A percentile compares a stretch with the other conserved stretches of the same genome.
These are phyloP conservation scores for Lamprologus tigripictilis DNA, from an alignment of 2,113 vertebrate genomes.

Conservation along the genomic window DNA sequence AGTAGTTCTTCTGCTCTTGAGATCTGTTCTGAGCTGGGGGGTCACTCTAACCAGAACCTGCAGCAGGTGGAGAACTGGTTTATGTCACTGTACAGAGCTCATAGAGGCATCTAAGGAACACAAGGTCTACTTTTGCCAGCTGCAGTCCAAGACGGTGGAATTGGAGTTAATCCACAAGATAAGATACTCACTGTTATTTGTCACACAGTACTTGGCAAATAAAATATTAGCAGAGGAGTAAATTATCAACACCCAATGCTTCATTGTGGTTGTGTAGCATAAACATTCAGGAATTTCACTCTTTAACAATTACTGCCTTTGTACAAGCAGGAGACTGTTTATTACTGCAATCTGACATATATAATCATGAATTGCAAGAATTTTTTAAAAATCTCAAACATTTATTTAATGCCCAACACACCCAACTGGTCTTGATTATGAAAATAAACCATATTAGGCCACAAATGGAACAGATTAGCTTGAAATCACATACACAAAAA, in stretches of 20 bases:
- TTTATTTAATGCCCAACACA: neutral
- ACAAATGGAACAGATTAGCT: neutral
- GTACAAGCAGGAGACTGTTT: neutral
- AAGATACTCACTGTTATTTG: neutral
- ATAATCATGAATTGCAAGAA: neutral
- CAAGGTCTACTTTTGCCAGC: neutral
- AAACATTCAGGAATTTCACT: neutral
- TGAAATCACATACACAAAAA: neutral
- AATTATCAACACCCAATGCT: neutral
- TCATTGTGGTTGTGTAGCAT: neutral
- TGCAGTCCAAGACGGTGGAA: neutral
- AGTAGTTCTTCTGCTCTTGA: neutral
- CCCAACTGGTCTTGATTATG: neutral
- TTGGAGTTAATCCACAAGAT: neutral
- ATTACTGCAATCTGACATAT: neutral
- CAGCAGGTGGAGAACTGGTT: neutral
- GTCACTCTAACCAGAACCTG: neutral
- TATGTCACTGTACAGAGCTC: neutral
- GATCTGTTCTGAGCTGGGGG: neutral
- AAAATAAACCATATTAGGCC: neutral
- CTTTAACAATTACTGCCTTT: neutral
- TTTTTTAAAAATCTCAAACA: neutral
- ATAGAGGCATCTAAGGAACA: neutral
- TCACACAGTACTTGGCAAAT: neutral
- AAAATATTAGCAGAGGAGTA: neutral